Base-by-base conservation (phyloP, 1,140 invertebrate species). In the Parasteatoda tepidariorum region DNA sequence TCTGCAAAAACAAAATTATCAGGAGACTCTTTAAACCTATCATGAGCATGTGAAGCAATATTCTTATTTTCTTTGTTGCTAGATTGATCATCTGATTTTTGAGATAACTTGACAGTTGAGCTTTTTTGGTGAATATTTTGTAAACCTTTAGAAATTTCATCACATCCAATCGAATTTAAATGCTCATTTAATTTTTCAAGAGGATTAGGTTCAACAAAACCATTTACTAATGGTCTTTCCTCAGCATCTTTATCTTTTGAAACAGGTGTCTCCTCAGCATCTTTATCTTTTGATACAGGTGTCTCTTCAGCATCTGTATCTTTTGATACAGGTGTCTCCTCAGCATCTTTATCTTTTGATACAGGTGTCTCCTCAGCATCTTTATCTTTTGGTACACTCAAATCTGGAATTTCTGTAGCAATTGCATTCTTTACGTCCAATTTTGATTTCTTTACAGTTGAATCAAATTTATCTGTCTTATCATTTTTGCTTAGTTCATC, bases 1-100 rank as follows among this genome's bases (percentile, higher is more conserved):
- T 85, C 84, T 15, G 82, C 41, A 34, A 76, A 84, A 18, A 83
- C 71, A 66, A 83, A 83, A 30, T 28, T 66, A n/a, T 83, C 54
- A n/a, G 70, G 24, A 5, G 59, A 26, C 15, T 83, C 68, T 18
- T 73, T 64, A 5, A 18, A 1, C 34, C 79, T 73, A 28, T 61
- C 67, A 18, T 71, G 67, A 48, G 7, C 18, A 11, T 5, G 26
- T 18, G 26, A 30, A 38, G 64, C 30, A 9, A 22, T 13, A 74
- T 57, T 48, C 55, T 73, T 34, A 57, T 64, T 74, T 66, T 74
- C 68, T 66, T 83, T 83, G 26, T 75, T 38, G 41, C 11, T 15
- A n/a, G 57, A 59, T n/a, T 48, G 38, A 48, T 2, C 9, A 48
- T 48, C 38, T 48, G 38, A 48, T 18, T 48, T 48, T 13, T 48